Evolutionary conservation across 2,113 vertebrate species (phyloP).

Genomic region (Eulemur macaco): DNA sequence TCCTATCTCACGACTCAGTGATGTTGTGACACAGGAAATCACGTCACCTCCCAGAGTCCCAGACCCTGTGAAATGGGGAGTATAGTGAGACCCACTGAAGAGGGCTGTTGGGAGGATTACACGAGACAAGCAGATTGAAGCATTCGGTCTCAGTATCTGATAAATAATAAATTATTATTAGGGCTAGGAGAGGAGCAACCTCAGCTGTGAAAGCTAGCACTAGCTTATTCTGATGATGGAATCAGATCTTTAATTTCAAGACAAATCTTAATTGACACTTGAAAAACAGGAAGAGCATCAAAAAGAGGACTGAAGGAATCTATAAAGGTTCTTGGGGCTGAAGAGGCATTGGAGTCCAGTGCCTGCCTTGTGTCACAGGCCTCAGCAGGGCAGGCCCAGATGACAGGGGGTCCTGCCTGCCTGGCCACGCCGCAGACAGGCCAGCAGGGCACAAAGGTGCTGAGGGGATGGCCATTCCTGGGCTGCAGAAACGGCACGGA

Average conservation of each 20-base stretch:
- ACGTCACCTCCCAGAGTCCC: background rate
- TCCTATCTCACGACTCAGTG: background rate
- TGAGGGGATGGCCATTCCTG: conserved; percentile 19
- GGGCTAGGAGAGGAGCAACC: background rate
- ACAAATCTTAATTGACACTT: background rate
- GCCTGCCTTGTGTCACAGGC: background rate
- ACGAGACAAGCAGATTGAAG: background rate
- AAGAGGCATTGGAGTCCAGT: background rate
- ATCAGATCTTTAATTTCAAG: conserved; percentile 29
- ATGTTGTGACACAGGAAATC: background rate
- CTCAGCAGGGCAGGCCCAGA: background rate
- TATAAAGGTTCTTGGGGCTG: background rate
- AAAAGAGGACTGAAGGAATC: background rate
- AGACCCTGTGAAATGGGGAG: background rate
- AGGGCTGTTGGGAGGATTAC: background rate
- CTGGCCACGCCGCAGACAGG: background rate
- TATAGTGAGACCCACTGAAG: too few species aligned
- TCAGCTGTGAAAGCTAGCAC: background rate
- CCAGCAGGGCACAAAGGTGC: conserved; percentile 18
- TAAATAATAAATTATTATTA: background rate
- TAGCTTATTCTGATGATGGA: background rate
- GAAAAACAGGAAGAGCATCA: background rate
- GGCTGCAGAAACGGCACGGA: conserved; percentile 10
- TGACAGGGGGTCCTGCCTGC: background rate
- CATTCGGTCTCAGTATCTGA: background rate